Base-by-base conservation (phyloP, 2,113 vertebrate species). In the Okapia johnstoni region DNA sequence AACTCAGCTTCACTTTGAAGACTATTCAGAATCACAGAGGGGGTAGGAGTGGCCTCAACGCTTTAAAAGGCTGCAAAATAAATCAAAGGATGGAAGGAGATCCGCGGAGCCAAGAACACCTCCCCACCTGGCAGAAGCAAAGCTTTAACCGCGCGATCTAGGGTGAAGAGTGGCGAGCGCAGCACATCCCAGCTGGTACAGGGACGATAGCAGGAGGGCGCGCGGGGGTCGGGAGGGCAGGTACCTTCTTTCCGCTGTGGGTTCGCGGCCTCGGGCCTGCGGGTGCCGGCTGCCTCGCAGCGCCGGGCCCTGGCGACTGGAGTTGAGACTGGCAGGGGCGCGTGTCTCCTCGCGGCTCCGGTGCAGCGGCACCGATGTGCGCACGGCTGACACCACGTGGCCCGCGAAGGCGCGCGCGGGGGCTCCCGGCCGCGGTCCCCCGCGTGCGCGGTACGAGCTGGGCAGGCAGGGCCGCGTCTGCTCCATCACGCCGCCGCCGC, bases 401-500 rank as follows among this genome's bases (percentile, higher is more conserved):
- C 98, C 97, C 1, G 92, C 13, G 85, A 97, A 97, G 91, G 96
- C 30, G 0, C 90, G 97, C 58, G 90, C 43, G 96, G 98, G 50
- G 97, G 97, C 3, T 85, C 97, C 0, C 88, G 98, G 98, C 1
- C 96, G 60, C 2, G 58, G 94, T 73, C 93, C 97, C 25, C 89
- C 76, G 25, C 96, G 96, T 1, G 98, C 96, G 1, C 98, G 98
- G 96, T 98, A 98, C 5, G 98, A 98, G 43, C 98, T 97, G 0
- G 99, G 99, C 57, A 99, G 99, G 87, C 99, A 99, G 10, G 99
- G 99, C 60, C 99, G 98, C 0, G 98, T 99, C 97, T 99, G 99
- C 98, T 99, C 99, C 98, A 99, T 99, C 50, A 99, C 99, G 0
- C 99, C 99, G 0, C 99, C 99, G 0, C 98, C 99, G 3, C 99